Evolutionary conservation across 64 coral and sea anemone genomes (phyloP).

Genomic region (Platygyra sinensis): DNA sequence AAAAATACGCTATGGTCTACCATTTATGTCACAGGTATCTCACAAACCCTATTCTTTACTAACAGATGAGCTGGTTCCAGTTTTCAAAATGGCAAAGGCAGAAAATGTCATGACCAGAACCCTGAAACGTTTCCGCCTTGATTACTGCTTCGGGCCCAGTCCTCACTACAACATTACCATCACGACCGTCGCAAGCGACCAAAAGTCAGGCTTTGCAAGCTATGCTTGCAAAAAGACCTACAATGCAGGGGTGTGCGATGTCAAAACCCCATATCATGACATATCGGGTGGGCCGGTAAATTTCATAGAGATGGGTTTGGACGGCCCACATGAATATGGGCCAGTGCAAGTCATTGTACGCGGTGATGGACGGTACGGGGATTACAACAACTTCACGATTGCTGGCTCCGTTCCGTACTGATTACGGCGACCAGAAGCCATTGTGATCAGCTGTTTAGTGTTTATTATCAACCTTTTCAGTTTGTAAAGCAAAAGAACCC

Average conservation of each 20-base stretch:
- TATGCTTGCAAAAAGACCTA: constrained; percentile 47
- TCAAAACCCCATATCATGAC: not conserved
- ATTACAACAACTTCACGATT: not conserved
- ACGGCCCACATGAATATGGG: constrained; percentile 45
- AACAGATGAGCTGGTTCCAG: constrained; percentile 3
- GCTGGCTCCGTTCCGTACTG: constrained; percentile 24
- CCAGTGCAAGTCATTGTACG: constrained; percentile 30
- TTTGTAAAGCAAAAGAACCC: too few species aligned
- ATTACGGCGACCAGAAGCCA: too few species aligned
- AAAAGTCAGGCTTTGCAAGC: constrained; percentile 39
- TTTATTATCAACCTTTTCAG: too few species aligned
- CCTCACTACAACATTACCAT: constrained; percentile 46
- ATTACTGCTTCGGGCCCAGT: constrained; percentile 42
- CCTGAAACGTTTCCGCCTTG: not conserved
- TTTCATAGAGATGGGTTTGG: constrained; percentile 3
- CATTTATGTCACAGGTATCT: too few species aligned
- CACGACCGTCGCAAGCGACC: constrained; percentile 9
- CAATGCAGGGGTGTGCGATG: constrained; percentile 5
- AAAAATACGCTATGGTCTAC: too few species aligned
- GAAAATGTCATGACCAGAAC: not conserved
- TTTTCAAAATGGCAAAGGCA: constrained; percentile 4
- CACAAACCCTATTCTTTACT: not conserved
- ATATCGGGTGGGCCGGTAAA: constrained; percentile 39
- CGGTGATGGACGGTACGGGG: constrained; percentile 6
- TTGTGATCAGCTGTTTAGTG: too few species aligned